Conservation (phyloP, 92 coral and sea anemone species). For the Pocillopora grandis region DNA sequence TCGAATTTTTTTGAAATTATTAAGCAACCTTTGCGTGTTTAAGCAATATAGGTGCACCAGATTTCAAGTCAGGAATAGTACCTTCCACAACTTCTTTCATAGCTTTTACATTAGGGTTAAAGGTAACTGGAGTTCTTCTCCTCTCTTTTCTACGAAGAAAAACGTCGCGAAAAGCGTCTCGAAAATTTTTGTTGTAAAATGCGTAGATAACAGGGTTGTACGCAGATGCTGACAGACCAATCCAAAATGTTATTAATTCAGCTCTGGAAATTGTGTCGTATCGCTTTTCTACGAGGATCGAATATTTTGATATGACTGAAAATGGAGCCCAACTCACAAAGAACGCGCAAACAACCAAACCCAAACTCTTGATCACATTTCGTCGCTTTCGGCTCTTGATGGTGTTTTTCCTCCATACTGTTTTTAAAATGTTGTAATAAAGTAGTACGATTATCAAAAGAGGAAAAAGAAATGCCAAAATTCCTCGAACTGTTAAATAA, state of each 20-base stretch:
- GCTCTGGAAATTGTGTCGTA: slow-evolving; percentile 36
- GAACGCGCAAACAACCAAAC: slow-evolving; percentile 74
- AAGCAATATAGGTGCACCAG: slow-evolving; percentile 24
- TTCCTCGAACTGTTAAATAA: slow-evolving; percentile 56
- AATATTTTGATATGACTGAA: slow-evolving; percentile 61
- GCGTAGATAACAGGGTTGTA: slow-evolving; percentile 80
- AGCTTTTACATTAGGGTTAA: background rate
- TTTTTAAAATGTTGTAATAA: slow-evolving; percentile 65
- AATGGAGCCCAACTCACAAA: slow-evolving; percentile 79
- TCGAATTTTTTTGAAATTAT: too few species aligned
- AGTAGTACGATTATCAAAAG: slow-evolving; percentile 41
- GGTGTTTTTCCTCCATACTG: slow-evolving; percentile 57
- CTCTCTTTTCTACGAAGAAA: slow-evolving; percentile 36
- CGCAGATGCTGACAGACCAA: slow-evolving; percentile 74
- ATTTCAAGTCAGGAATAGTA: background rate
- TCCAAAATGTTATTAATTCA: slow-evolving; percentile 78
- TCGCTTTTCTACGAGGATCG: slow-evolving; percentile 34
- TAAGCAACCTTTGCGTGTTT: background rate
- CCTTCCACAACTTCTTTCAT: background rate
- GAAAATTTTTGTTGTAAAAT: slow-evolving; percentile 77
- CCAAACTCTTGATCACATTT: slow-evolving; percentile 63
- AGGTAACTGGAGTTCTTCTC: background rate
- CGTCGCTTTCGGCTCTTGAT: slow-evolving; percentile 50
- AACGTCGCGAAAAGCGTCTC: slow-evolving; percentile 64
- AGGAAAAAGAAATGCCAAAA: slow-evolving; percentile 58